Evolutionary conservation across 23 tunicate species (phyloP).

Genomic region (Trididemnum miniatum): DNA sequence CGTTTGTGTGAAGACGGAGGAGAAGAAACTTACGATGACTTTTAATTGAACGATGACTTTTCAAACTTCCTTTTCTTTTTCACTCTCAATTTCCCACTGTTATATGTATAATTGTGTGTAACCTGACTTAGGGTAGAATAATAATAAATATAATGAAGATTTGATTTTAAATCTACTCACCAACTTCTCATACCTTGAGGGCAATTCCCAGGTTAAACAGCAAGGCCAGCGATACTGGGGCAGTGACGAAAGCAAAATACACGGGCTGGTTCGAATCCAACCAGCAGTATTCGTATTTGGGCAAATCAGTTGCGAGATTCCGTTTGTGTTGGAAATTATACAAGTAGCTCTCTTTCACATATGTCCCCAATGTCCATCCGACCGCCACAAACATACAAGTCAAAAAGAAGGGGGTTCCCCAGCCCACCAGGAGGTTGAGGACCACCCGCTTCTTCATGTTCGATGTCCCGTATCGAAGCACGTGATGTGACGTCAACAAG

Average conservation of each 20-base stretch:
- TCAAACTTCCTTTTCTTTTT: no score
- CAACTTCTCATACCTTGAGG: slow-evolving; percentile 10
- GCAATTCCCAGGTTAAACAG: slow-evolving; percentile 3
- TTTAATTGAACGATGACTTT: no score
- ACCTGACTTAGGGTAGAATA: no score
- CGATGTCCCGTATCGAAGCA: not conserved
- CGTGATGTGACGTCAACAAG: not conserved
- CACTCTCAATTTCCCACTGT: no score
- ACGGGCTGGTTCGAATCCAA: not conserved
- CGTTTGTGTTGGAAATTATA: not conserved
- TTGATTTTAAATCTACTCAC: no score
- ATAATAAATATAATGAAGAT: no score
- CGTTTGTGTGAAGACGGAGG: no score
- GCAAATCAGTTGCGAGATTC: not conserved
- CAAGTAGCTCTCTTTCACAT: slow-evolving; percentile 9
- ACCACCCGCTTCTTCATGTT: not conserved
- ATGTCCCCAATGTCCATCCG: slow-evolving; percentile 1
- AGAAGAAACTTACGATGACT: no score
- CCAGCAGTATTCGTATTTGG: slow-evolving; percentile 30
- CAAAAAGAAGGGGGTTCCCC: slow-evolving; percentile 15
- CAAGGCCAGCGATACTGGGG: not conserved
- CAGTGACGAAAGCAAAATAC: not conserved
- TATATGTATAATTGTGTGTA: no score
- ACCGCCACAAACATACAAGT: not conserved
- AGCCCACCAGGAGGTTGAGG: not conserved